phyloP scores from a whole-genome alignment of 2,113 vertebrate species.

The Equus quagga region DNA sequence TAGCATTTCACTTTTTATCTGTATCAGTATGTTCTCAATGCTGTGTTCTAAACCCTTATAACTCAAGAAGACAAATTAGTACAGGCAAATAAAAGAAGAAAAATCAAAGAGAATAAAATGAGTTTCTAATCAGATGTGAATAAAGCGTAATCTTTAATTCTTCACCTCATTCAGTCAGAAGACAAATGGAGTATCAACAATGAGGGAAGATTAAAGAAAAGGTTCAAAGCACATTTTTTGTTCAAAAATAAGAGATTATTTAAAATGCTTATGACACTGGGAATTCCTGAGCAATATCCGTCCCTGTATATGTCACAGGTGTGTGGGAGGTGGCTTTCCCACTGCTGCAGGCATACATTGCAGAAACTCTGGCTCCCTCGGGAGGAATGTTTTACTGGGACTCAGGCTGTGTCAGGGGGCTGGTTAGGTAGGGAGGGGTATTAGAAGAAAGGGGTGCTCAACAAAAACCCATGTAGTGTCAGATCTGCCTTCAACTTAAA shows the following conservation, averaged over 20 bases:
- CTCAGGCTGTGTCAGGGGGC: no score
- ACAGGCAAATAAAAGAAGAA: not conserved
- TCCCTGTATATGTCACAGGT: not conserved
- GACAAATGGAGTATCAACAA: constrained; percentile 8
- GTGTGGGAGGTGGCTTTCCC: not conserved
- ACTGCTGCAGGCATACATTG: not conserved
- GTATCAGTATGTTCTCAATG: not conserved
- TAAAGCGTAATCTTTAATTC: constrained; percentile 73
- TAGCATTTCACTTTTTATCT: not conserved
- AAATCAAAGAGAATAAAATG: constrained; percentile 54
- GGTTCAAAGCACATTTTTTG: constrained; percentile 10
- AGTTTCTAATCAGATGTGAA: constrained; percentile 65
- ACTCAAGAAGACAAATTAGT: not conserved
- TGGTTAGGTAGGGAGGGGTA: not conserved
- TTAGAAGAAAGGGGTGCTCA: not conserved
- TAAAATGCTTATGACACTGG: not conserved
- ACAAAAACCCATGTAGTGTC: not conserved
- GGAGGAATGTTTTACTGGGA: not conserved
- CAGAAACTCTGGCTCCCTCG: not conserved
- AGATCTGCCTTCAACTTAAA: not conserved
- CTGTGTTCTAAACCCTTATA: not conserved
- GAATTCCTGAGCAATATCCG: not conserved
- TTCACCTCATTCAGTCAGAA: constrained; percentile 65
- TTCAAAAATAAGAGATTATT: constrained; percentile 44
- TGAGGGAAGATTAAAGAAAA: constrained; percentile 34